Evolutionary conservation across 2,797 vertebrate genomes (phyloP).

Genomic region (Varecia variegata): DNA sequence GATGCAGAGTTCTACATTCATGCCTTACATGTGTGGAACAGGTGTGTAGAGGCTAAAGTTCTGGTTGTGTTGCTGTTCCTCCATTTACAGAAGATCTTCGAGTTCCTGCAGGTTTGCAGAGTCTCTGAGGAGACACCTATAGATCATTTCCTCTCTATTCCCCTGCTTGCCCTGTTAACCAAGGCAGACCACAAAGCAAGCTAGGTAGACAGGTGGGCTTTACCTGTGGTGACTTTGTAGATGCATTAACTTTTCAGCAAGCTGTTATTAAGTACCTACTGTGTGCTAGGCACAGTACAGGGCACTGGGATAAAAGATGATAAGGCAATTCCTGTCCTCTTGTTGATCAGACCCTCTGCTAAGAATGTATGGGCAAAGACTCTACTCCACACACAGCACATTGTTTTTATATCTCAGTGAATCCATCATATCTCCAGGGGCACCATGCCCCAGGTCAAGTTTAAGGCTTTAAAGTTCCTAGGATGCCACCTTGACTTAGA

Average conservation of each 20-base stretch:
- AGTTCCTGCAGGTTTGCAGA: background rate
- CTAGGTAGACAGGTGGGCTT: background rate
- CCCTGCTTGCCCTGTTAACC: background rate
- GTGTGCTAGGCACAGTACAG: background rate
- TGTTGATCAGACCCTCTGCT: background rate
- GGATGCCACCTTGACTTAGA: background rate
- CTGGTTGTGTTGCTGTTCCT: background rate
- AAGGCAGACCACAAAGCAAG: background rate
- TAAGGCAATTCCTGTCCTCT: background rate
- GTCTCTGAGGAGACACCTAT: background rate
- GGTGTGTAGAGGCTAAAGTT: background rate
- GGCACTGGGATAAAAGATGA: background rate
- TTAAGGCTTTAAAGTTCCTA: background rate
- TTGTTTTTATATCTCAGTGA: background rate
- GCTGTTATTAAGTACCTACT: background rate
- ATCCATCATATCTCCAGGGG: background rate
- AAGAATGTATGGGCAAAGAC: background rate
- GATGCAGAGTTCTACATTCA: background rate
- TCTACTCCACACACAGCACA: background rate
- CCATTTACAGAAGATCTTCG: background rate
- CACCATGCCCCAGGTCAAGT: background rate
- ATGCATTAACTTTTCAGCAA: background rate
- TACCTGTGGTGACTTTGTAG: background rate
- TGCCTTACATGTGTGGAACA: background rate
- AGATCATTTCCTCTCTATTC: background rate